Conservation (phyloP, 2,888 invertebrate genomes). For the Congeria kusceri region DNA sequence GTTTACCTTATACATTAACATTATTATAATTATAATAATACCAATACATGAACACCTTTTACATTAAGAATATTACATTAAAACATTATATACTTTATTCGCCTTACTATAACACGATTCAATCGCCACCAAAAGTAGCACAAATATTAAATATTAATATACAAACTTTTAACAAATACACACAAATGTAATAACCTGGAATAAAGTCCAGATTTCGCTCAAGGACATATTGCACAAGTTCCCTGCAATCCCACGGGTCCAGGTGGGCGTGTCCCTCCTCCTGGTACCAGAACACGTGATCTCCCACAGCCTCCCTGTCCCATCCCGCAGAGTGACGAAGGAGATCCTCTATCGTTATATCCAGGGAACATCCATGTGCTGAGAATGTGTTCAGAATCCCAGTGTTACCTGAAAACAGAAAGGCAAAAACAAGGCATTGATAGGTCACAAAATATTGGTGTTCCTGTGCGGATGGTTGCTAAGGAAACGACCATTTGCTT, state of each 20-base stretch:
- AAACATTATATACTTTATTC: too few relatives aligned
- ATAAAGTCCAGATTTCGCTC: slow-evolving; percentile 74
- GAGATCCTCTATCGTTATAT: slow-evolving; percentile 75
- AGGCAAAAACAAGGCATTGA: background rate
- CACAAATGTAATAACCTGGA: slow-evolving; percentile 64
- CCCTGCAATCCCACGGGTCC: slow-evolving; percentile 59
- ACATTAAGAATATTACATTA: too few relatives aligned
- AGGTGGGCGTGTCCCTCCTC: slow-evolving; percentile 41
- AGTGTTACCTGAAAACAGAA: background rate
- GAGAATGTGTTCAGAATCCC: slow-evolving; percentile 66
- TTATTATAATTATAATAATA: too few relatives aligned
- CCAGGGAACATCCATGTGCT: background rate
- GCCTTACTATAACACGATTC: too few relatives aligned
- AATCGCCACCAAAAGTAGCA: too few relatives aligned
- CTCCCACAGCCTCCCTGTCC: slow-evolving; percentile 77
- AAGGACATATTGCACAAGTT: slow-evolving; percentile 74
- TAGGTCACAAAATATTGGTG: too few relatives aligned
- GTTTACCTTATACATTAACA: too few relatives aligned
- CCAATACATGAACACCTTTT: too few relatives aligned
- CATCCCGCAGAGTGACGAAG: slow-evolving; percentile 83
- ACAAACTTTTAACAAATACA: too few relatives aligned
- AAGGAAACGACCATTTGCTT: too few relatives aligned
- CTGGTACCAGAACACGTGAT: slow-evolving; percentile 78
- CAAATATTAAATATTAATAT: too few relatives aligned
- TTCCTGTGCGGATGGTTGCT: too few relatives aligned